Conservation (phyloP, 1,140 invertebrate genomes). For the Belonocnema kinseyi region DNA sequence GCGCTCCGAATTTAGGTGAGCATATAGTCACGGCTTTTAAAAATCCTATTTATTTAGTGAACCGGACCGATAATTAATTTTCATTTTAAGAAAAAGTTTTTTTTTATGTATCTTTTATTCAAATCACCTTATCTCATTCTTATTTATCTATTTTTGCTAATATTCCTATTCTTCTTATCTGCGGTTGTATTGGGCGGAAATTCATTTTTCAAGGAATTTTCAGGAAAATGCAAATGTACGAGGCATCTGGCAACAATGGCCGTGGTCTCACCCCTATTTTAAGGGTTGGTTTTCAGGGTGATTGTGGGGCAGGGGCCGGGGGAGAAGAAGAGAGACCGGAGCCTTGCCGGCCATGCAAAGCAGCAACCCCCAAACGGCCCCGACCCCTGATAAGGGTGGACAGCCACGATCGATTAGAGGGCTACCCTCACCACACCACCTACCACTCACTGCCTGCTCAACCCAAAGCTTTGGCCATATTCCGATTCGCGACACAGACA, state of each 20-base stretch:
- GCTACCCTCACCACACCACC: constrained; percentile 67
- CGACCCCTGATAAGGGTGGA: constrained; percentile 76
- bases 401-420: constrained; percentile 77
- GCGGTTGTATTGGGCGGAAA: constrained; percentile 43
- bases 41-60: too few species aligned
- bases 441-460: constrained; percentile 60
- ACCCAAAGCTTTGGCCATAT: constrained; percentile 61
- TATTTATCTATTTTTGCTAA: background rate
- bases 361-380: constrained; percentile 60
- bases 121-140: too few species aligned
- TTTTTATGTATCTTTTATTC: too few species aligned
- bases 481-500: constrained; percentile 60
- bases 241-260: constrained; percentile 77
- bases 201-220: constrained; percentile 68
- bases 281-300: constrained; percentile 73
- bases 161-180: constrained; percentile 42
- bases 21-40: too few species aligned
- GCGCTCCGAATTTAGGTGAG: too few species aligned
- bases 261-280: constrained; percentile 75
- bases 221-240: constrained; percentile 75
- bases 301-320: constrained; percentile 41
- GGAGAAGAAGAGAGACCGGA: constrained; percentile 49
- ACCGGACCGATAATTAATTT: too few species aligned
- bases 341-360: constrained; percentile 75
- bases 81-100: too few species aligned